phyloP scores from a whole-genome alignment of 2,888 invertebrate genomes.

The Caradrina clavipalpis region DNA sequence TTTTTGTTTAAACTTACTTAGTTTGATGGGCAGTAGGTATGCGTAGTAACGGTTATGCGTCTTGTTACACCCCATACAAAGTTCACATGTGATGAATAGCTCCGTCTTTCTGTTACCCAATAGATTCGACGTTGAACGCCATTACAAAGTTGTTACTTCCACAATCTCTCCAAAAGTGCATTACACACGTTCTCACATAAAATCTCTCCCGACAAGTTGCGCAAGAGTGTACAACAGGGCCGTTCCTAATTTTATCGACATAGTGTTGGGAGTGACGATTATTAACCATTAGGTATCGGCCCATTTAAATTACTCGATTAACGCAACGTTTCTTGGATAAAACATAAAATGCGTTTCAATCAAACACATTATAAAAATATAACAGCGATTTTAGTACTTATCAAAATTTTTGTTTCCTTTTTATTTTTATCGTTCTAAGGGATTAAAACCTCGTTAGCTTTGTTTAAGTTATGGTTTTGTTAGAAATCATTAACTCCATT shows the following conservation, averaged over 20 bases:
- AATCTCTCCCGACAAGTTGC: constrained; percentile 73
- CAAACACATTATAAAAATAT: constrained; percentile 25
- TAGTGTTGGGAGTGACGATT: constrained; percentile 78
- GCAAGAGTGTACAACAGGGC: constrained; percentile 69
- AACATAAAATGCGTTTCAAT: constrained; percentile 60
- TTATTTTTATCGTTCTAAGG: background rate
- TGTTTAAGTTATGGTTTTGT: constrained; percentile 1
- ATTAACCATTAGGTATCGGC: constrained; percentile 76
- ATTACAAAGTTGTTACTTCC: constrained; percentile 54
- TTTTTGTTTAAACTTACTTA: too few relatives aligned
- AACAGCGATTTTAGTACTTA: constrained; percentile 15
- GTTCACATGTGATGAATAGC: constrained; percentile 33
- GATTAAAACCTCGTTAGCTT: constrained; percentile 36
- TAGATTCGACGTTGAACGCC: constrained; percentile 26
- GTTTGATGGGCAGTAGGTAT: too few relatives aligned
- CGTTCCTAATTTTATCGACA: constrained; percentile 81
- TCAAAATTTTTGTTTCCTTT: constrained; percentile 12
- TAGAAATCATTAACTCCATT: constrained; percentile 3
- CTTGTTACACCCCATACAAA: constrained; percentile 12
- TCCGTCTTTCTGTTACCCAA: constrained; percentile 44
- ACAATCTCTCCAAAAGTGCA: constrained; percentile 63
- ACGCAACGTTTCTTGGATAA: constrained; percentile 61
- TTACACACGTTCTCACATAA: constrained; percentile 63
- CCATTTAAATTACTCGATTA: constrained; percentile 79
- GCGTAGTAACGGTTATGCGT: too few relatives aligned